Evolutionary conservation across 2,888 invertebrate genomes (phyloP).

Genomic region (Micoletzkya japonica): DNA sequence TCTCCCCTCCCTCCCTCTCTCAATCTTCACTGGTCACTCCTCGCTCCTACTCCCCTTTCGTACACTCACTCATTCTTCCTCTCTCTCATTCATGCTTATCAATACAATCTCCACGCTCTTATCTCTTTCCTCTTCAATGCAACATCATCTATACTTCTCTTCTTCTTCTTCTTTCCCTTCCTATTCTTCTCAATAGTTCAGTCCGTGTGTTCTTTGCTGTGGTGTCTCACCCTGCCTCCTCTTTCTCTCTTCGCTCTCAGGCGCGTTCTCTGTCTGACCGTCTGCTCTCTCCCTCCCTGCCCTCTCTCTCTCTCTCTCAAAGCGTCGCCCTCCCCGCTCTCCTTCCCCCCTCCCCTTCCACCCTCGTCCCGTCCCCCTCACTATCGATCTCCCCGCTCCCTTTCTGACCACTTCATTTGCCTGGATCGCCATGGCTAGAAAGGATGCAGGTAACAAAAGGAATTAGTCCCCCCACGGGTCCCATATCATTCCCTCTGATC

Average conservation of each 20-base stretch:
- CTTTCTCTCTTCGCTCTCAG: not conserved
- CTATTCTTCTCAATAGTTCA: too few relatives aligned
- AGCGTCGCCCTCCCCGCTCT: not conserved
- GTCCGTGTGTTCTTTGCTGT: not conserved
- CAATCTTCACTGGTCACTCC: not conserved
- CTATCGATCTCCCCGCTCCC: not conserved
- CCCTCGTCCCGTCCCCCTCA: not conserved
- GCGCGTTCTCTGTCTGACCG: not conserved
- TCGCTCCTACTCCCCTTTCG: not conserved
- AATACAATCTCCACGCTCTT: not conserved
- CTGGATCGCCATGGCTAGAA: not conserved
- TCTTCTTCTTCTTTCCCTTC: not conserved
- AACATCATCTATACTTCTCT: not conserved
- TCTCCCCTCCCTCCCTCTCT: constrained; percentile 2
- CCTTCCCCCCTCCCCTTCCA: not conserved
- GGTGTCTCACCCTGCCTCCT: not conserved
- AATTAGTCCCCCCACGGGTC: not conserved
- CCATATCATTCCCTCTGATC: not conserved
- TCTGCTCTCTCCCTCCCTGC: not conserved
- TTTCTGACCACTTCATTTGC: not conserved
- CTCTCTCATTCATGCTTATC: not conserved
- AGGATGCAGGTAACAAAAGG: not conserved
- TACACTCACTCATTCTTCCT: not conserved
- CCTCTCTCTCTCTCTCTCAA: not conserved
- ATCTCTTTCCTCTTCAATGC: not conserved